Evolutionary conservation across 1,140 invertebrate genomes (phyloP).

Genomic region (Penaeus vannamei): DNA sequence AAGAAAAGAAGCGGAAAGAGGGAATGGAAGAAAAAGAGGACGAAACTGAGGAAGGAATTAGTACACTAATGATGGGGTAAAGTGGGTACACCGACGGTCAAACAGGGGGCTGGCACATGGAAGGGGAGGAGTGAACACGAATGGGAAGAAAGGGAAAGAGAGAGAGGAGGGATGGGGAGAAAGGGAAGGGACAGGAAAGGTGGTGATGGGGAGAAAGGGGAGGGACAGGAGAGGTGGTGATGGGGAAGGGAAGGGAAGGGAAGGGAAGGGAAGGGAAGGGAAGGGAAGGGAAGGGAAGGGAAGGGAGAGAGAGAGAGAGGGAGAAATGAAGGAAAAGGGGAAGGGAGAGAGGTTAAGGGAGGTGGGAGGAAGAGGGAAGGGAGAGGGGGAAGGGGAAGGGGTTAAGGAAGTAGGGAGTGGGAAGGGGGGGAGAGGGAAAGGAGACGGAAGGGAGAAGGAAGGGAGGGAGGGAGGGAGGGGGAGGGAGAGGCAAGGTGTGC

Average conservation of each 20-base stretch:
- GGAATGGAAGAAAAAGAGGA: background rate
- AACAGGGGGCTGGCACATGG: too few relatives aligned
- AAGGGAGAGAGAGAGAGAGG: background rate
- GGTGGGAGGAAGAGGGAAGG: background rate
- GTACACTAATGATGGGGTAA: too few relatives aligned
- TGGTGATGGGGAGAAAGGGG: too few relatives aligned
- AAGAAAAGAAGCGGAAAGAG: background rate
- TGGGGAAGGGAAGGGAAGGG: too few relatives aligned
- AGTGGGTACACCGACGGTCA: too few relatives aligned
- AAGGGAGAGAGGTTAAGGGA: background rate
- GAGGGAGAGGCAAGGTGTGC: conserved; percentile 34
- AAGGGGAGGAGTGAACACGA: too few relatives aligned
- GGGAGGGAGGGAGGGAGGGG: too few relatives aligned
- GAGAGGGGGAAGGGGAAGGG: background rate
- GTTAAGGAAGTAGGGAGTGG: background rate
- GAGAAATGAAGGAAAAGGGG: background rate
- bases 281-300: background rate
- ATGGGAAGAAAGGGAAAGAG: too few relatives aligned
- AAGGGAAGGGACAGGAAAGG: too few relatives aligned
- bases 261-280: too few relatives aligned
- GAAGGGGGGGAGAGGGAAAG: background rate
- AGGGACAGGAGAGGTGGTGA: too few relatives aligned
- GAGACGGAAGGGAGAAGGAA: background rate
- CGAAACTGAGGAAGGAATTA: background rate
- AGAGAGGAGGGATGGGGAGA: background rate